These are phyloP conservation scores for Drosophila rhopaloa DNA, from an alignment of 1,140 invertebrate species.

Conservation along the genomic window DNA sequence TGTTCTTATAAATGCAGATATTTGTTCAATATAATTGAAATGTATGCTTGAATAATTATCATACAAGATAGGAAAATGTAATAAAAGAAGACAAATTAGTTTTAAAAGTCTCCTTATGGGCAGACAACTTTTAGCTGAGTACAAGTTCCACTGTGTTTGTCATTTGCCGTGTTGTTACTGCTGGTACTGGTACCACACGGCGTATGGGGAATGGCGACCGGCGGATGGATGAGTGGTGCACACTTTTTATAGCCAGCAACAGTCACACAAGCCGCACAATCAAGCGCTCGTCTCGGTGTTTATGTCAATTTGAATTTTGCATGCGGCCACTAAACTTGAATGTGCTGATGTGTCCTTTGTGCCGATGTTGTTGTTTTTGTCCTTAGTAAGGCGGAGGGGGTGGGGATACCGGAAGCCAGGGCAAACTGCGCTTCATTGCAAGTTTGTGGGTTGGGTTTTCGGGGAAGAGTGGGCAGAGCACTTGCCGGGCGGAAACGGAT, in stretches of 20 bases:
- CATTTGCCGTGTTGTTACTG: conserved; percentile 46
- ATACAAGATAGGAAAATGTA: too few relatives aligned
- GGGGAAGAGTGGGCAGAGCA: conserved; percentile 28
- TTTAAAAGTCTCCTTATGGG: too few relatives aligned
- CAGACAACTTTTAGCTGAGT: too few relatives aligned
- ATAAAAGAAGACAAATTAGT: too few relatives aligned
- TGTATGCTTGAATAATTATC: too few relatives aligned
- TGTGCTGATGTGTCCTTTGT: conserved; percentile 32
- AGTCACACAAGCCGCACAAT: conserved; percentile 77
- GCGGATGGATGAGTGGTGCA: conserved; percentile 55
- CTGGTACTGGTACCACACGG: conserved; percentile 59
- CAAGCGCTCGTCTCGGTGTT: conserved; percentile 63
- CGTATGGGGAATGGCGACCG: conserved; percentile 48
- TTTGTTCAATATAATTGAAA: too few relatives aligned
- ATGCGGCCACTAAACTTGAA: conserved; percentile 50
- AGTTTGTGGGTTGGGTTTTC: conserved; percentile 41
- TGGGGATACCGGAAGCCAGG: conserved; percentile 47
- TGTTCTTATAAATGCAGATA: too few relatives aligned
- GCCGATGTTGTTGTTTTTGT: neutral
- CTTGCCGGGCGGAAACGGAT: conserved; percentile 77
- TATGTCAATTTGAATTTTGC: conserved; percentile 78
- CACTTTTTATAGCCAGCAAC: conserved; percentile 74
- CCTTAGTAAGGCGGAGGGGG: conserved; percentile 8
- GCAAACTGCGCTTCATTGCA: conserved; percentile 79
- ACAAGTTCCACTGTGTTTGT: conserved; percentile 30